Evolutionary conservation across 2,113 vertebrate genomes (phyloP).

Genomic region (Lathamus discolor): DNA sequence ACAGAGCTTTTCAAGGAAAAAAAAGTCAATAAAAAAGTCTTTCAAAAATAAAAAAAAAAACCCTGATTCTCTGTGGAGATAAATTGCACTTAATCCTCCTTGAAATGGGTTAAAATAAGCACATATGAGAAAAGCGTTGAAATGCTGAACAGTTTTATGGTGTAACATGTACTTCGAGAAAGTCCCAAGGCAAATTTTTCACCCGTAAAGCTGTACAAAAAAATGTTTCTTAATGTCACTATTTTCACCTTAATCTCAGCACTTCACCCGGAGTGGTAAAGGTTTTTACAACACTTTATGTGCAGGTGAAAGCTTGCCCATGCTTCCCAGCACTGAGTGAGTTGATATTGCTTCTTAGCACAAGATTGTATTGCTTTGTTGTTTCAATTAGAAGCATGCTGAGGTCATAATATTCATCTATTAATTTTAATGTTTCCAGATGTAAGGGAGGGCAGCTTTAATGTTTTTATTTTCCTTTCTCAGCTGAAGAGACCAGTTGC

Average conservation of each 20-base stretch:
- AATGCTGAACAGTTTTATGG: background rate
- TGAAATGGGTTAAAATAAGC: background rate
- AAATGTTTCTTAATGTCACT: background rate
- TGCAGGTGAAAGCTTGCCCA: background rate
- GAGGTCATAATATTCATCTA: background rate
- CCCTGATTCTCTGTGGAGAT: background rate
- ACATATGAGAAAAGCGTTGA: background rate
- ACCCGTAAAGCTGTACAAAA: background rate
- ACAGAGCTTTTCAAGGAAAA: background rate
- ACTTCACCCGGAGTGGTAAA: background rate
- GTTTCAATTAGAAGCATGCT: rapidly evolving
- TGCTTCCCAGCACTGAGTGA: background rate
- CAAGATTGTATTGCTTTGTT: background rate
- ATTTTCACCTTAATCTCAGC: background rate
- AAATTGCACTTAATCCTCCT: background rate
- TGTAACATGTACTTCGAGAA: background rate
- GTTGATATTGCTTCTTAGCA: background rate
- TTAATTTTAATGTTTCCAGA: background rate
- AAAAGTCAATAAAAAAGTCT: background rate
- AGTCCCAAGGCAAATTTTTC: background rate
- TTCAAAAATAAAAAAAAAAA: background rate
- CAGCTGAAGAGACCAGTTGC: background rate
- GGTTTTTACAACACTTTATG: background rate
- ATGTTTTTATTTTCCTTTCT: background rate
- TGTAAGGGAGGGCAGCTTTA: background rate